Percentiles rank a stretch among this genome's conserved stretches.
Evolutionary conservation across 2,797 vertebrate genomes (phyloP).

Genomic region (Eulemur rubriventer): DNA sequence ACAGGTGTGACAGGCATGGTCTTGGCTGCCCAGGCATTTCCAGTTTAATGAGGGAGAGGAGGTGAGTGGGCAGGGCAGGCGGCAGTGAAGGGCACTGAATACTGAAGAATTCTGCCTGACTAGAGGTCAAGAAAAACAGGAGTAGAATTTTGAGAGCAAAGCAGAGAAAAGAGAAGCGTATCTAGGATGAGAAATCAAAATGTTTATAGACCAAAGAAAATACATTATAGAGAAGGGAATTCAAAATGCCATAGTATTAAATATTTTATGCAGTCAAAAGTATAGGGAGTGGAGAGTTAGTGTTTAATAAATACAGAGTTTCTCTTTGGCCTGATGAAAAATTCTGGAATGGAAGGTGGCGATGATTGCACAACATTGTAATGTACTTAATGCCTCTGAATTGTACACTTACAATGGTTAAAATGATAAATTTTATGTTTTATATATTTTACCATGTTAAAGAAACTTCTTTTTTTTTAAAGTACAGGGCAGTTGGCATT

Average conservation of each 20-base stretch:
- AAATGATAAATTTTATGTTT: background rate
- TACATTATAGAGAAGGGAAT: background rate
- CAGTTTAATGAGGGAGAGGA: background rate
- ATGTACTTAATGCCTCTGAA: background rate
- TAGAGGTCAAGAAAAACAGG: background rate
- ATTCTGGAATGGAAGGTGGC: background rate
- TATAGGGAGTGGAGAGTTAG: too few species aligned
- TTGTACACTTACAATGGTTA: background rate
- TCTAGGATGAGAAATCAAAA: background rate
- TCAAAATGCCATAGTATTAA: background rate
- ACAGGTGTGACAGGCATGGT: background rate
- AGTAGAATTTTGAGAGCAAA: background rate
- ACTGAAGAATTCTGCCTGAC: background rate
- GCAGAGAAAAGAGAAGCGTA: background rate
- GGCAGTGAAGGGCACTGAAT: too few species aligned
- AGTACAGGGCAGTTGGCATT: background rate
- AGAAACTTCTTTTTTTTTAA: background rate
- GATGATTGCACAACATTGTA: rapidly evolving
- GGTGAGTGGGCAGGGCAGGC: background rate
- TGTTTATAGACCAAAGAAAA: background rate
- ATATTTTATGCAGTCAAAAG: background rate
- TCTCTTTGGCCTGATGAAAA: background rate
- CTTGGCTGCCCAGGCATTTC: background rate
- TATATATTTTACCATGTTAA: background rate
- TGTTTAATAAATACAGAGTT: background rate